Base-by-base conservation (phyloP, 2,888 invertebrate genomes). In the Penaeus monodon region DNA sequence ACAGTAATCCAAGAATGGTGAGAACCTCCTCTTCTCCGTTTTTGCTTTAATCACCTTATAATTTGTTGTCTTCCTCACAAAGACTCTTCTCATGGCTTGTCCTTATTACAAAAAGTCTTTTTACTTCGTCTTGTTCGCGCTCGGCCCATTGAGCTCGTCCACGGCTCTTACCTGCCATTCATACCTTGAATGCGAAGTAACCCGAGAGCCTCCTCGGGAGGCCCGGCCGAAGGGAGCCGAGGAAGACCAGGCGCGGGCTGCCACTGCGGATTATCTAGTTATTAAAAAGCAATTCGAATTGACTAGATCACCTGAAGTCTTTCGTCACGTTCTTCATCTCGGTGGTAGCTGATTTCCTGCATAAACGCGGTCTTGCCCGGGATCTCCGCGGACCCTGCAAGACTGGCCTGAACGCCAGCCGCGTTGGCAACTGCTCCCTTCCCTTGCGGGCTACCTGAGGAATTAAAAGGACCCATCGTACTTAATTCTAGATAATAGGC, bases 401-500 rank as follows among this genome's bases (percentile, higher is more conserved):
- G 10, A 44, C 44, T 44, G 44, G 44, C 10, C 44, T 8, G 44
- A 7, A 44, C 44, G 0, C 44, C 44, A 0, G 44, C 44, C 44
- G 44, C 44, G 44, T 44, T 44, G 44, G 44, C 44, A 44, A 44
- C 44, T 6, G 44, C 44, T 44, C 44, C 44, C 44, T 8, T 38
- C 27, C 27, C 17, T 17, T 64, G 76, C 20, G 79, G 63, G 70
- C 84, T 79, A 79, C 84, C 84, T 84, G 84, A 84, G 68, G 78
- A 70, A 70, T 63, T 74, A 63, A 29, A 14, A 33, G 83, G 83
- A 76, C 84, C 84, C 44, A 57, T 79, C 79, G 68, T 70, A 57
- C 84, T 84, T 84, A 84, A 84, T 84, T 84, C 79, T 68, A 57
- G 70, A 84, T 84, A 84, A 84, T 84, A 79, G 84, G 84, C 79